A percentile compares a stretch with the other conserved stretches of the same genome.
Evolutionary conservation across 2,888 invertebrate species (phyloP).

Genomic region (Harmothoe impar): DNA sequence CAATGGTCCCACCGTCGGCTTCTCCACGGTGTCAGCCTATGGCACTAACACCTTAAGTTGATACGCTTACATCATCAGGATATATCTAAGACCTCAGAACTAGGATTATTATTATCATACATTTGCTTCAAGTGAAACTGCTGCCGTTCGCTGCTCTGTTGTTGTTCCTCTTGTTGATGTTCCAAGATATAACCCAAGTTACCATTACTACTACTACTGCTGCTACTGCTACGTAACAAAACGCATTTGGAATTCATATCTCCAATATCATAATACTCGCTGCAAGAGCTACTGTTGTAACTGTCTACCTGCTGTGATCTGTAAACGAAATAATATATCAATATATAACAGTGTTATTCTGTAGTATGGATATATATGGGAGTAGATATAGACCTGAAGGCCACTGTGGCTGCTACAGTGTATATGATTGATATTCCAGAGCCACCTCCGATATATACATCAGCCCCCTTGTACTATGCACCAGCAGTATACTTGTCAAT

Average conservation of each 20-base stretch:
- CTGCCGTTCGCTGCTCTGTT: constrained; percentile 14
- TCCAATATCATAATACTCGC: background rate
- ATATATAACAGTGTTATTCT: background rate
- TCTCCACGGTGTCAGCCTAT: background rate
- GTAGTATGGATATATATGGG: background rate
- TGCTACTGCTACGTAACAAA: background rate
- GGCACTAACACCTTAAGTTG: background rate
- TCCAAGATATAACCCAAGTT: background rate
- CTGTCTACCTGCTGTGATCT: background rate
- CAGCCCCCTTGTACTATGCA: no score
- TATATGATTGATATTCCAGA: no score
- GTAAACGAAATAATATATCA: background rate
- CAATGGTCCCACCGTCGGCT: background rate
- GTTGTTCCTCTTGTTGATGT: constrained; percentile 1
- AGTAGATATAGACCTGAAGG: background rate
- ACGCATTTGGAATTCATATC: background rate
- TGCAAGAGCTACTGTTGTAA: background rate
- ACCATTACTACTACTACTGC: background rate
- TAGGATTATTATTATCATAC: background rate
- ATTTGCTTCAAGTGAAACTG: background rate
- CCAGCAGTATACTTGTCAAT: no score
- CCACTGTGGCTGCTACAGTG: no score
- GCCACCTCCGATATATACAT: no score
- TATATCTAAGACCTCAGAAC: background rate
- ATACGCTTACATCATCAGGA: background rate